Base-by-base conservation (phyloP, 2,797 vertebrate genomes). In the Cyprinodon diabolis region DNA sequence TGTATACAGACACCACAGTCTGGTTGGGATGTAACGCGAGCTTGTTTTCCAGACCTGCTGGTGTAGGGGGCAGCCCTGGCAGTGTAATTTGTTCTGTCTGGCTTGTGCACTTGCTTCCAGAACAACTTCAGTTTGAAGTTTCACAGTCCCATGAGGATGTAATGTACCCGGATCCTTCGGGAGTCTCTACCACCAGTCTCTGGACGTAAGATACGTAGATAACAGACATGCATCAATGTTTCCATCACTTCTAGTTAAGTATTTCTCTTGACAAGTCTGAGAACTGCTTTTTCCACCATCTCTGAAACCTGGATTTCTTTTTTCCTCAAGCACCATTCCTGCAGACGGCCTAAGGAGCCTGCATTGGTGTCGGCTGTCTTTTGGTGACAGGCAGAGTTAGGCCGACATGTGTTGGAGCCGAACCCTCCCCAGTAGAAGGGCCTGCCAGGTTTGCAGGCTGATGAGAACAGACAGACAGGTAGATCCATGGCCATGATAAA, bases 81-180 rank as follows among this genome's bases (percentile, higher is more conserved):
- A 1, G 77, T 79, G 87, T 87, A 87, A 90, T 91, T 92, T 87
- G 86, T 90, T 83, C 86, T 90, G 89, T 92, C 91, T 91, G 89
- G 86, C 35, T 83, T 69, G 73, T 85, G 76, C 86, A 87, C 85
- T 87, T 56, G 77, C 79, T 86, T 84, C 83, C 78, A 21, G 82
- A 80, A 56, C 25, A 68, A 67, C 71, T 70, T 58, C 68, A 84
- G 79, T 80, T 62, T 74, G 70, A 74, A 70, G 77, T 69, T 77
- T 68, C 55, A 51, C 47, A 77, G 74, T 56, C 84, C 66, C 76
- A 4, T 65, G 76, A 79, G 79, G 70, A 11, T 37, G 77, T 73
- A 86, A 89, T 65, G 65, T 75, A 87, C 76, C 80, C 75, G 58
- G 70, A 66, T 80, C 74, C 72, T 60, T 69, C 52, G 71, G 75